Evolutionary conservation across 2,113 vertebrate species (phyloP).

Genomic region (Porphyrio hochstetteri): DNA sequence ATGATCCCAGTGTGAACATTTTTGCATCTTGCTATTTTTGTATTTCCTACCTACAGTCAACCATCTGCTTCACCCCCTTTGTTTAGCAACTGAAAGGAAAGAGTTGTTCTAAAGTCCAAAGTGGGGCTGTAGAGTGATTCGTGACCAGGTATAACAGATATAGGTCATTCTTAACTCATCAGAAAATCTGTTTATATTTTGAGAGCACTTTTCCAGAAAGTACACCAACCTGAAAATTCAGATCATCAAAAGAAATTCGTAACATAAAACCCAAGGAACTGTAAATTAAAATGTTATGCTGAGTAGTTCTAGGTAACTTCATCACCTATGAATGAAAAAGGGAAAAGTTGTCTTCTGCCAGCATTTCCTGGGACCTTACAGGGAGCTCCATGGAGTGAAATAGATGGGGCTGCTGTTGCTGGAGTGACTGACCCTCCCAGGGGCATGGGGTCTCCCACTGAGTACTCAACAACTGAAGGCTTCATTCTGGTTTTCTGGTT

Average conservation of each 20-base stretch:
- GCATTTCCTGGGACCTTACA: background rate
- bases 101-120: background rate
- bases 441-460: background rate
- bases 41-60: background rate
- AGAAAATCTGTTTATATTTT: background rate
- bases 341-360: background rate
- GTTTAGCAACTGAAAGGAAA: background rate
- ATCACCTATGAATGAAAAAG: background rate
- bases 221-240: background rate
- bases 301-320: background rate
- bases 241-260: background rate
- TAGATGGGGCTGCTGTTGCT: background rate
- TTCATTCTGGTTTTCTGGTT: background rate
- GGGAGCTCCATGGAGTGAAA: background rate
- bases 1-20: background rate
- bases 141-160: background rate
- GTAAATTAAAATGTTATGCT: background rate
- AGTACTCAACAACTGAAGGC: background rate
- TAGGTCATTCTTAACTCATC: background rate
- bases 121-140: background rate
- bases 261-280: background rate
- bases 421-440: background rate
- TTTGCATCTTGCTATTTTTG: conserved; percentile 9
- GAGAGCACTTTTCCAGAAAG: background rate
- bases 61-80: background rate